These are phyloP conservation scores for Tipula unca DNA, from an alignment of 2,888 invertebrate genomes.

Conservation along the genomic window DNA sequence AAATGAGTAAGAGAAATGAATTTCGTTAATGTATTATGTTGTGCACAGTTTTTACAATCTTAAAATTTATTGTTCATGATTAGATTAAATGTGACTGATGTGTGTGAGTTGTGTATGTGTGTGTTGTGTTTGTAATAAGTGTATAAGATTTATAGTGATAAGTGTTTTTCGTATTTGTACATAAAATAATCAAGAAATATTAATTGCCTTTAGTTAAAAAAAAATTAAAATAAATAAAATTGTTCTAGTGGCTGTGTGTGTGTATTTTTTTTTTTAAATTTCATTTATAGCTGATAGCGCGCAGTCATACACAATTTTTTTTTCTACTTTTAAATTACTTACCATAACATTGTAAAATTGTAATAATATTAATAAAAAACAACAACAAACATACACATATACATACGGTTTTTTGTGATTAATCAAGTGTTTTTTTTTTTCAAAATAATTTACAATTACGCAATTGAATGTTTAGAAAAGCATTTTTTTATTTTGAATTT, in stretches of 20 bases:
- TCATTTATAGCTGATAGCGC: neutral
- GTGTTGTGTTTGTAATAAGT: neutral
- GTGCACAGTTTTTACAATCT: neutral
- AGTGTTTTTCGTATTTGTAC: neutral
- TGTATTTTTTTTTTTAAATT: neutral
- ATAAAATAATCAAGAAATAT: neutral
- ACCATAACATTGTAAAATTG: neutral
- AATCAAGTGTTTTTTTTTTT: slow-evolving; percentile 16
- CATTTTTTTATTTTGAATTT: neutral
- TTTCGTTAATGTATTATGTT: neutral
- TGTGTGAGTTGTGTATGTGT: neutral
- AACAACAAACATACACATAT: neutral
- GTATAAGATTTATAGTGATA: neutral
- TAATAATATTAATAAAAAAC: neutral
- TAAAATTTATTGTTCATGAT: neutral
- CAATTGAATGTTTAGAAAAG: slow-evolving; percentile 15
- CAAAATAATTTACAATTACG: neutral
- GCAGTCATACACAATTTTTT: neutral
- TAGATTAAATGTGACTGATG: neutral
- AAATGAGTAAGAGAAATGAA: slow-evolving; percentile 3
- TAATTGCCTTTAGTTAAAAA: neutral
- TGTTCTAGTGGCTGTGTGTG: neutral
- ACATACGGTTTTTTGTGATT: neutral
- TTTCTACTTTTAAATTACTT: too few species aligned
- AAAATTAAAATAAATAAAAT: neutral